Evolutionary conservation across 2,797 vertebrate species (phyloP), one percentile per base, ranked within the genome.

Genomic region (Ispidina picta): DNA sequence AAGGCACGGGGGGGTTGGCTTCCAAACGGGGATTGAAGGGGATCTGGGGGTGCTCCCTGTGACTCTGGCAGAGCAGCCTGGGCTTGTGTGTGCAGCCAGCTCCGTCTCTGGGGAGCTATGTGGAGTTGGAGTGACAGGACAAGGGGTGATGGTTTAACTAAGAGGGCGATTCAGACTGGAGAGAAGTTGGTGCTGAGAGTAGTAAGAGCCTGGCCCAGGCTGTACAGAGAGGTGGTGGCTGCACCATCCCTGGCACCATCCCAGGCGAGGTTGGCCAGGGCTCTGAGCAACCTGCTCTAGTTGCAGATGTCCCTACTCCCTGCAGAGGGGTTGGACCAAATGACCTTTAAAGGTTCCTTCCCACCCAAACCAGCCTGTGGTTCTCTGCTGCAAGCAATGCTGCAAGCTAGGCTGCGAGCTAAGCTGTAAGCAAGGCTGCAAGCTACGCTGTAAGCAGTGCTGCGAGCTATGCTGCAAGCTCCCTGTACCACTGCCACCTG

Each of bases 371-470:
- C 16, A 25, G 22, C 26, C 41, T 26, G 15, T 25, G 43, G 23
- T 46, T 46, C 43, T 29, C 7, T 25, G 22, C 23, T 18, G 64
- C 2, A 10, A 59, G 8, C 12, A 3, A 20, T 19, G 59, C 46
- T 21, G 48, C 4, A 1, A n/a, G 25, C 49, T 2, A 13, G 3
- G 23, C 41, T 69, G 43, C 5, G 5, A 28, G 44, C 35, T 2
- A 4, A 2, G 4, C 31, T 14, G 68, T 2, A 8, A 63, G 12
- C 15, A 3, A 5, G 4, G 8, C 26, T 7, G 28, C 1, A 1
- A 65, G 25, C 8, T 3, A 10, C 2, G 23, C 25, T 15, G 48
- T 1, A 19, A 72, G 71, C 62, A 66, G 17, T 2, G 58, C 71
- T 81, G 90, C 5, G 7, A 75, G 78, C 70, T 2, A 6, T 1